These are phyloP conservation scores for Chironomus tentans DNA, from an alignment of 2,888 invertebrate genomes.

Conservation along the genomic window DNA sequence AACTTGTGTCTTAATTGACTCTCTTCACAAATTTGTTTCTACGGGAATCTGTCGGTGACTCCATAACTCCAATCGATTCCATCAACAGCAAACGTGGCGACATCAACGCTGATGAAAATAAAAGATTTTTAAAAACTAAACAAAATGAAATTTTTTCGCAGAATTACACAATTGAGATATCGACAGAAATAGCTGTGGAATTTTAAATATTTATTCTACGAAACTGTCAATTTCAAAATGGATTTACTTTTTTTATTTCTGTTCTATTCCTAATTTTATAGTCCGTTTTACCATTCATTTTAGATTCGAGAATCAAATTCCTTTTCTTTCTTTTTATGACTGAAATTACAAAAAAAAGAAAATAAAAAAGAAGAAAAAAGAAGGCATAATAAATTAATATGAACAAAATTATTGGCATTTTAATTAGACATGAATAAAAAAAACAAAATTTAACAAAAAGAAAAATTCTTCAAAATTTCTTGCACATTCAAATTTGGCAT, in stretches of 20 bases:
- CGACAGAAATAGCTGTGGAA: background rate
- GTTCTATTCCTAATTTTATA: too few species aligned
- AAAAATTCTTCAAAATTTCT: background rate
- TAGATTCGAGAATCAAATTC: background rate
- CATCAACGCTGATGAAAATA: too few species aligned
- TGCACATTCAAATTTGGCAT: constrained; percentile 1
- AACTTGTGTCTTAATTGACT: constrained; percentile 40
- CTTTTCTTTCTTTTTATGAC: background rate
- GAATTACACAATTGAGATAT: background rate
- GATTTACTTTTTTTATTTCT: background rate
- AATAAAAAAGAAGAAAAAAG: background rate
- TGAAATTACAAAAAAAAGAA: background rate
- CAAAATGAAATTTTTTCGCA: too few species aligned
- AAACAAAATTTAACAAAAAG: too few species aligned
- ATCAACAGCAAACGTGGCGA: background rate
- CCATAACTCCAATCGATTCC: background rate
- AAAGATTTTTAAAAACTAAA: too few species aligned
- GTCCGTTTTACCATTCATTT: too few species aligned
- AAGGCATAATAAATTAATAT: background rate
- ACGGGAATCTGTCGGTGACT: constrained; percentile 44
- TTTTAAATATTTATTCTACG: background rate
- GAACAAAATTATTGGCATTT: constrained; percentile 19
- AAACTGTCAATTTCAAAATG: background rate
- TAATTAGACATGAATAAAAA: background rate
- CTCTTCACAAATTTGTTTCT: constrained; percentile 43